A percentile compares a stretch with the other conserved stretches of the same genome.
phyloP scores from a whole-genome alignment of 1,140 invertebrate genomes.

The Solenopsis fugax region DNA sequence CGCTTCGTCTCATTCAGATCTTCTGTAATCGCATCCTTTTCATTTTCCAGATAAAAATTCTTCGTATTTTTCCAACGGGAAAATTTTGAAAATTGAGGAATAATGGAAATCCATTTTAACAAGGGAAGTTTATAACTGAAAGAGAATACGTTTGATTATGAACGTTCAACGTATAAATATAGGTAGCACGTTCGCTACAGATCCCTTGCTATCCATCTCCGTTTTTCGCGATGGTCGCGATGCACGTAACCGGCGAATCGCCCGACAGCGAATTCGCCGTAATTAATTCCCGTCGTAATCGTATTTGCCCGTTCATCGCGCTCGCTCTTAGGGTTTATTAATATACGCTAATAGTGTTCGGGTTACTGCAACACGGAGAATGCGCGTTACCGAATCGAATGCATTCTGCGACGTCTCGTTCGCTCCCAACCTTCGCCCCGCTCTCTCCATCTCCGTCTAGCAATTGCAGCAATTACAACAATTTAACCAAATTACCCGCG shows the following conservation, averaged over 20 bases:
- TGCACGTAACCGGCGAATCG: slow-evolving; percentile 8
- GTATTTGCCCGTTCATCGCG: slow-evolving; percentile 56
- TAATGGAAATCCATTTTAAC: slow-evolving; percentile 23
- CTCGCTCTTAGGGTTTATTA: slow-evolving; percentile 57
- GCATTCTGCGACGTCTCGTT: slow-evolving; percentile 52
- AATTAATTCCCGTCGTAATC: slow-evolving; percentile 56
- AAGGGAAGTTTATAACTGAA: not conserved
- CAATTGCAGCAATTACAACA: slow-evolving; percentile 72
- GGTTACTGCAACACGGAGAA: slow-evolving; percentile 47
- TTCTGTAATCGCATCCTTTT: not conserved
- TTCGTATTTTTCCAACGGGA: not conserved
- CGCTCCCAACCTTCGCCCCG: not conserved
- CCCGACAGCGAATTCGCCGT: slow-evolving; percentile 29
- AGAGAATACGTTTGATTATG: slow-evolving; percentile 18
- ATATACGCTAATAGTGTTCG: slow-evolving; percentile 50
- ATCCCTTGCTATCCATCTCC: not conserved
- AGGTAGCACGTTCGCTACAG: not conserved
- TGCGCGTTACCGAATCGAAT: slow-evolving; percentile 51
- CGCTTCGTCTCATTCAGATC: not conserved
- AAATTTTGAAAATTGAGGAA: slow-evolving; percentile 6
- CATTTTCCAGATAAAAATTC: not conserved
- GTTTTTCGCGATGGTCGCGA: slow-evolving; percentile 16
- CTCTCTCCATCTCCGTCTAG: slow-evolving; percentile 45
- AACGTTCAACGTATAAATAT: not conserved
- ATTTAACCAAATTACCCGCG: slow-evolving; percentile 72